Evolutionary conservation across 2,113 vertebrate species (phyloP).

Genomic region (Puma concolor): DNA sequence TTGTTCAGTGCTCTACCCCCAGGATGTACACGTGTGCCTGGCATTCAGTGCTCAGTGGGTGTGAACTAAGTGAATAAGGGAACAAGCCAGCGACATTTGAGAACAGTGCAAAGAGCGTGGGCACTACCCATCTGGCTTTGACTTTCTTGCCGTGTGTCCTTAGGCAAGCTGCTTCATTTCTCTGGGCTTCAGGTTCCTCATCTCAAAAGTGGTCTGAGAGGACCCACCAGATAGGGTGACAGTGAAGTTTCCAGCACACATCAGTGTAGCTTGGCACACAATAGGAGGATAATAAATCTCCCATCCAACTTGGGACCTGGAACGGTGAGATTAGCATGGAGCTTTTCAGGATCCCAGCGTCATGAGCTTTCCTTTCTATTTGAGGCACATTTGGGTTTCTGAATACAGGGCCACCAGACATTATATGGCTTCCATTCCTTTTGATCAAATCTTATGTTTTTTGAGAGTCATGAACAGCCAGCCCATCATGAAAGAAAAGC

Average conservation of each 20-base stretch:
- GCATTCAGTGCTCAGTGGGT: not conserved
- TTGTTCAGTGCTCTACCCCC: not conserved
- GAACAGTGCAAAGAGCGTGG: not conserved
- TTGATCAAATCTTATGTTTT: not conserved
- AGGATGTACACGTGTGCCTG: not conserved
- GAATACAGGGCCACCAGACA: not conserved
- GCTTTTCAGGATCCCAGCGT: not conserved
- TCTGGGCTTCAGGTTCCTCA: not conserved
- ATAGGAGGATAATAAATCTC: not conserved
- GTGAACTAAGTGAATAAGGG: not conserved
- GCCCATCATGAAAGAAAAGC: not conserved
- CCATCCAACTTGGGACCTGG: accelerated
- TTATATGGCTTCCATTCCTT: not conserved
- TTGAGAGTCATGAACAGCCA: not conserved
- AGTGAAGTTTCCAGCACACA: not conserved
- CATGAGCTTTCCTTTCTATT: not conserved
- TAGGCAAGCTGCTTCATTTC: not conserved
- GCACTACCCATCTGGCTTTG: not conserved
- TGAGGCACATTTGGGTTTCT: not conserved
- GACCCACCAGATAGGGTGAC: no score
- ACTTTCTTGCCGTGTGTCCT: not conserved
- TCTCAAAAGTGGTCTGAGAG: not conserved
- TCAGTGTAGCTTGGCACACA: not conserved
- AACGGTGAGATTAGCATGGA: not conserved
- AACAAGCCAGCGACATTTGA: not conserved